Percentiles rank a stretch among this genome's conserved stretches.
Evolutionary conservation across 2,888 invertebrate genomes (phyloP).

Genomic region (Hypsopygia costalis): DNA sequence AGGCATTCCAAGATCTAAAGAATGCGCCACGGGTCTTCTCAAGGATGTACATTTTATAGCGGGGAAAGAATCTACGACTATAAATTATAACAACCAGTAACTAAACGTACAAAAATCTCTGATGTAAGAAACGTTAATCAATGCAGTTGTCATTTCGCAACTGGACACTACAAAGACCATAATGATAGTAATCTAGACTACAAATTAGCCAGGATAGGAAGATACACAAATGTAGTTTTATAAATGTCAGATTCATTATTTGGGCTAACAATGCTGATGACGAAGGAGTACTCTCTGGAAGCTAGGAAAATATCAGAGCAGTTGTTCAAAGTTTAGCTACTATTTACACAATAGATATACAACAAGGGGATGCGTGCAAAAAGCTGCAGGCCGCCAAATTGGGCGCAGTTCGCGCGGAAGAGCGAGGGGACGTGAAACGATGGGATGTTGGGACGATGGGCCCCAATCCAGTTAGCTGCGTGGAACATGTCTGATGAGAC

Average conservation of each 20-base stretch:
- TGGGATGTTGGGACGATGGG: conserved; percentile 9
- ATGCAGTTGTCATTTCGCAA: too few relatives aligned
- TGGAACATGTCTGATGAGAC: conserved; percentile 22
- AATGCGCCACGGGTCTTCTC: background rate
- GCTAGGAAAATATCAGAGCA: too few relatives aligned
- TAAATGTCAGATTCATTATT: too few relatives aligned
- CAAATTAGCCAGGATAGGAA: too few relatives aligned
- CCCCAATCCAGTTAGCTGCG: conserved; percentile 42
- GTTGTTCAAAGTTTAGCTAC: too few relatives aligned
- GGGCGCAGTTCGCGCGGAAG: conserved; percentile 54
- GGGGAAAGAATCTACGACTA: background rate
- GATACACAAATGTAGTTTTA: too few relatives aligned
- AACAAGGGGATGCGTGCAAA: conserved; percentile 49
- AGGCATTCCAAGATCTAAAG: background rate
- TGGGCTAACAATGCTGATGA: too few relatives aligned
- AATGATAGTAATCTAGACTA: too few relatives aligned
- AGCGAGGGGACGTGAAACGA: conserved; percentile 27
- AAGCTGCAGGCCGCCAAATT: conserved; percentile 57
- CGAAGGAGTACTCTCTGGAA: too few relatives aligned
- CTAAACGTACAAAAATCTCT: background rate
- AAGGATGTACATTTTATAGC: background rate
- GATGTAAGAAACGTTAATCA: too few relatives aligned
- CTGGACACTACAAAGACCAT: too few relatives aligned
- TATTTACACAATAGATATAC: too few relatives aligned
- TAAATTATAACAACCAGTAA: conserved; percentile 1